Conservation (phyloP, 2,797 vertebrate genomes). For the Psittacula derbiana region DNA sequence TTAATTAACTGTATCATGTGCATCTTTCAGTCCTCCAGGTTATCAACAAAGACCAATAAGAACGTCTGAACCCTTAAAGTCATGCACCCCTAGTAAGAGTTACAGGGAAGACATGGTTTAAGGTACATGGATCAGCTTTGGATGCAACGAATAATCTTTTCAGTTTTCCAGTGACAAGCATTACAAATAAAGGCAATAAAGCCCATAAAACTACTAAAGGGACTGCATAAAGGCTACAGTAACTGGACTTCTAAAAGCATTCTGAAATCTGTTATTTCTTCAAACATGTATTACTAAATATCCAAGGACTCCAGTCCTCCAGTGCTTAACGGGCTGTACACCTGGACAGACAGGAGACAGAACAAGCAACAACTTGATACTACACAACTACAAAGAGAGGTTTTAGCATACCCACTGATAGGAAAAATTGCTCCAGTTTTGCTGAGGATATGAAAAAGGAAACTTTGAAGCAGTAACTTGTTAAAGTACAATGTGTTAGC, state of each 20-base stretch:
- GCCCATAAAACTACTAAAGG: neutral
- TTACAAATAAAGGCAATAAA: neutral
- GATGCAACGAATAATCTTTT: neutral
- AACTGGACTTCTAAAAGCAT: neutral
- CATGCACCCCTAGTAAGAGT: neutral
- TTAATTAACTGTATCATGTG: slow-evolving; percentile 44
- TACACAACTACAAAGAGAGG: neutral
- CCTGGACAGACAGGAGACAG: neutral
- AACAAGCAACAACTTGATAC: neutral
- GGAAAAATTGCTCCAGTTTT: neutral
- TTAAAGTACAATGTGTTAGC: neutral
- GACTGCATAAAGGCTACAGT: neutral
- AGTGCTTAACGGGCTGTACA: neutral
- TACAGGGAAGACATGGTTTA: neutral
- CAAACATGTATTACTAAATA: neutral
- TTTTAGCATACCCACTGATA: neutral
- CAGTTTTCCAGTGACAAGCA: neutral
- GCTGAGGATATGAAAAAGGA: neutral
- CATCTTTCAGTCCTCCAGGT: slow-evolving; percentile 24
- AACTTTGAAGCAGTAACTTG: neutral
- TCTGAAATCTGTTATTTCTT: neutral
- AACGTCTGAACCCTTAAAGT: slow-evolving; percentile 33
- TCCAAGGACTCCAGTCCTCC: neutral
- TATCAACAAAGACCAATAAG: slow-evolving; percentile 42
- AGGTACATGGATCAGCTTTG: neutral